Conservation (phyloP, 2,888 invertebrate genomes). For the Ophioninae sp. region DNA sequence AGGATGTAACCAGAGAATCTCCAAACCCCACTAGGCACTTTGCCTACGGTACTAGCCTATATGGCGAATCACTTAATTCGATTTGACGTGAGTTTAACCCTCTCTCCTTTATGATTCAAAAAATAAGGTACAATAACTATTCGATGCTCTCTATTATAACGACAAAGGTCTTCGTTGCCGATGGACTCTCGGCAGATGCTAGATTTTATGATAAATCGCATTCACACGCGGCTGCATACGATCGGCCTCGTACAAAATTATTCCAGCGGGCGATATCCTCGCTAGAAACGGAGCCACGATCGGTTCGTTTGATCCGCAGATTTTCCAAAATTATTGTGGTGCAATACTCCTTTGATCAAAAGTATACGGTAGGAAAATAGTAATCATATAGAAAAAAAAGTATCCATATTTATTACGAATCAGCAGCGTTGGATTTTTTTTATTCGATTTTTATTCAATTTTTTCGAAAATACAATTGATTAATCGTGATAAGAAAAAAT, state of each 20-base stretch:
- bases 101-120: conserved; percentile 62
- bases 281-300: background rate
- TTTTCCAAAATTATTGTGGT: background rate
- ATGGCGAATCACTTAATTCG: conserved; percentile 67
- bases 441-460: background rate
- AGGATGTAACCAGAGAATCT: conserved; percentile 58
- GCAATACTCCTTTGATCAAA: background rate
- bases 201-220: conserved; percentile 71
- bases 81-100: conserved; percentile 72
- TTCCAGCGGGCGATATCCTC: background rate
- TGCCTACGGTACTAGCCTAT: conserved; percentile 23
- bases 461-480: background rate
- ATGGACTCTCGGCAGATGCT: conserved; percentile 71
- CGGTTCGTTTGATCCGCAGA: background rate
- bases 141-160: conserved; percentile 37
- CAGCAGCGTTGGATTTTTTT: background rate
- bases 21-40: conserved; percentile 13
- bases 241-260: conserved; percentile 10
- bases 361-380: background rate
- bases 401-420: background rate
- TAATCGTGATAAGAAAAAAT: background rate
- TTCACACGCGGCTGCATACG: conserved; percentile 36
- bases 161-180: conserved; percentile 57
- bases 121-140: conserved; percentile 56
- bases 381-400: background rate